Base-by-base conservation (phyloP, 2,113 vertebrate species). In the Leptobrachium ailaonicum region DNA sequence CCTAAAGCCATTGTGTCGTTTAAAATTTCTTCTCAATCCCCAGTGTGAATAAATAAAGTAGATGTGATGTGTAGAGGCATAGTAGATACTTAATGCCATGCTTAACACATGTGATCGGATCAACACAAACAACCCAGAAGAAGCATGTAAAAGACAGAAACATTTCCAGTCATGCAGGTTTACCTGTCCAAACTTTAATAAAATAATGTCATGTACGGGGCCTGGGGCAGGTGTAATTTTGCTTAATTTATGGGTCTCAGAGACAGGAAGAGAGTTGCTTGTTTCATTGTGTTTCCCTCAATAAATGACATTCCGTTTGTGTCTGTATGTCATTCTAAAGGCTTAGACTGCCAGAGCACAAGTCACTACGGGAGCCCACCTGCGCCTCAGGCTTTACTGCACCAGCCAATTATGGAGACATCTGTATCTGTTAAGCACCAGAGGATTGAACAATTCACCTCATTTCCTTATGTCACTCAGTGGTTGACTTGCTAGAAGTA, bases 251-350 rank as follows among this genome's bases (percentile, higher is more conserved):
- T 81, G 85, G 87, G 85, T 87, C 83, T 87, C 75, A 54, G 68
- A 88, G 85, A 85, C 85, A 85, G 90, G 87, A 91, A 83, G 83
- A 88, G 80, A 85, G 81, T 86, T 84, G 63, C 20, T 82, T 82
- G 83, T 86, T 88, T 86, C 87, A 87, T 88, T 82, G 72, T 83
- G 85, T 85, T 89, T 88, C 85, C 85, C 82, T 86, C 80, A 83
- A 86, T 88, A 85, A 89, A 87, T 85, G 85, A 84, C 88, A 86
- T 89, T 89, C 87, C 81, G 45, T 83, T 85, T 88, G 87, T 88
- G 82, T 85, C 87, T 81, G 73, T 79, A 43, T 44, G 77, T 84
- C 83, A 87, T 87, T 87, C 86, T 86, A 87, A 56, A 86, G 85
- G 84, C 83, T 83, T 54, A 43, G 72, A 85, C 88, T 88, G 88